phyloP scores from a whole-genome alignment of 1,140 invertebrate species.

The Cydia amplana region DNA sequence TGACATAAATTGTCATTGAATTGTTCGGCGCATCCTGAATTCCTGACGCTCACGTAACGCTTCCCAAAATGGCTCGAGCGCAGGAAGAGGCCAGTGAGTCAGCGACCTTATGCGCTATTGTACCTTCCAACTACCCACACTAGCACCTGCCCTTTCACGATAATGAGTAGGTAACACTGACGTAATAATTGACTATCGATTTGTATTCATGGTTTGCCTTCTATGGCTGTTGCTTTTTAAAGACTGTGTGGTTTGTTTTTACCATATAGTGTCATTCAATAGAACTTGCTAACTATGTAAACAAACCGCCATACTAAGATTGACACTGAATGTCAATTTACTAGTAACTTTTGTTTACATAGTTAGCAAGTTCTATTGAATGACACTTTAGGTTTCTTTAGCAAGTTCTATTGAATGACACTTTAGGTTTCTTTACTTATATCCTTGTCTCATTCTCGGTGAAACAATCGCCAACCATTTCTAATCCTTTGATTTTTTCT shows the following conservation, averaged over 20 bases:
- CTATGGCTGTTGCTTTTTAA: conserved; percentile 36
- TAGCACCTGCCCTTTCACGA: conserved; percentile 56
- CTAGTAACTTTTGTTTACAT: too few species aligned
- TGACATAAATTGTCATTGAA: conserved; percentile 50
- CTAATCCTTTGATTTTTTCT: too few species aligned
- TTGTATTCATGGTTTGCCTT: conserved; percentile 57
- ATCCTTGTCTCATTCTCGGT: too few species aligned
- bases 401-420: too few species aligned
- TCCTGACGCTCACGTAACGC: conserved; percentile 61
- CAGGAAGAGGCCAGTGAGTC: conserved; percentile 68
- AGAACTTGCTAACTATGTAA: too few species aligned
- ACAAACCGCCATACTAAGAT: too few species aligned
- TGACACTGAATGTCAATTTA: too few species aligned
- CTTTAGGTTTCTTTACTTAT: too few species aligned
- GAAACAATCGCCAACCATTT: too few species aligned
- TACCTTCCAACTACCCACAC: conserved; percentile 37
- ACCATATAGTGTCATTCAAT: too few species aligned
- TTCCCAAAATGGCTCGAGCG: conserved; percentile 56
- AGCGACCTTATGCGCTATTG: conserved; percentile 53
- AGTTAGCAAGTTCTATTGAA: too few species aligned
- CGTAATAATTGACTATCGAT: conserved; percentile 57
- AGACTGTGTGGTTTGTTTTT: not conserved
- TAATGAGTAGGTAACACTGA: conserved; percentile 61
- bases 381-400: too few species aligned
- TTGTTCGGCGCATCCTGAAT: conserved; percentile 55